A percentile compares a stretch with the other conserved stretches of the same genome.
phyloP scores from a whole-genome alignment of 2,797 vertebrate genomes.

The Danio tinwini region DNA sequence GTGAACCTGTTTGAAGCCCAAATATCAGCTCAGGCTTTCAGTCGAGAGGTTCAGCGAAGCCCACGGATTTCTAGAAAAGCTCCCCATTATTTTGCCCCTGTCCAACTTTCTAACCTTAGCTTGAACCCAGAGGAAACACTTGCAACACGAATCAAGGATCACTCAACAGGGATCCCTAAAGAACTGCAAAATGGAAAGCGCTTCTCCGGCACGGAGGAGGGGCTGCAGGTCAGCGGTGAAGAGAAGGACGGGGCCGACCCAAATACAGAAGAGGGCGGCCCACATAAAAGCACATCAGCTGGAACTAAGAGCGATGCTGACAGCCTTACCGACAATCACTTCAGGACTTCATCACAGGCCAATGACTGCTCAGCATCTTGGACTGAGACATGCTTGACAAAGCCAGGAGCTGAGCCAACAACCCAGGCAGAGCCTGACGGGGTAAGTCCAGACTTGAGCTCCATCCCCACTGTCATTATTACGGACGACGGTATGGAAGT shows the following conservation, averaged over 20 bases:
- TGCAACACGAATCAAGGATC: conserved; percentile 60
- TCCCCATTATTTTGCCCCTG: conserved; percentile 47
- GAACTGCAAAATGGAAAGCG: conserved; percentile 78
- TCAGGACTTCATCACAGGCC: conserved; percentile 46
- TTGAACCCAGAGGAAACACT: conserved; percentile 64
- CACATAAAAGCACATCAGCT: conserved; percentile 60
- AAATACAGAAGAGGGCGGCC: conserved; percentile 58
- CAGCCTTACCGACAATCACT: conserved; percentile 22
- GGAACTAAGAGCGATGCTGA: conserved; percentile 42
- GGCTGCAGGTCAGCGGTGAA: conserved; percentile 43
- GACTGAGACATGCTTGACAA: conserved; percentile 34
- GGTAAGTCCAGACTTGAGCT: conserved; percentile 40
- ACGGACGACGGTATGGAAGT: conserved; percentile 89
- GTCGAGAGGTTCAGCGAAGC: conserved; percentile 79
- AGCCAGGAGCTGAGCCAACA: conserved; percentile 41
- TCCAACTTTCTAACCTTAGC: neutral
- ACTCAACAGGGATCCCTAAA: conserved; percentile 54
- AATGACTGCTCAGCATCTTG: conserved; percentile 37
- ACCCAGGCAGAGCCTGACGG: conserved; percentile 31
- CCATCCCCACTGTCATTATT: conserved; percentile 90
- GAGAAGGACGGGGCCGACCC: conserved; percentile 51
- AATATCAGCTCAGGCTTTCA: conserved; percentile 86
- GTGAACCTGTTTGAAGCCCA: conserved; percentile 94
- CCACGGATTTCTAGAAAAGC: conserved; percentile 78
- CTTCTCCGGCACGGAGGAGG: conserved; percentile 59